Evolutionary conservation across 2,113 vertebrate genomes (phyloP), one percentile per base, ranked within the genome.

Genomic region (Spea multiplicata): DNA sequence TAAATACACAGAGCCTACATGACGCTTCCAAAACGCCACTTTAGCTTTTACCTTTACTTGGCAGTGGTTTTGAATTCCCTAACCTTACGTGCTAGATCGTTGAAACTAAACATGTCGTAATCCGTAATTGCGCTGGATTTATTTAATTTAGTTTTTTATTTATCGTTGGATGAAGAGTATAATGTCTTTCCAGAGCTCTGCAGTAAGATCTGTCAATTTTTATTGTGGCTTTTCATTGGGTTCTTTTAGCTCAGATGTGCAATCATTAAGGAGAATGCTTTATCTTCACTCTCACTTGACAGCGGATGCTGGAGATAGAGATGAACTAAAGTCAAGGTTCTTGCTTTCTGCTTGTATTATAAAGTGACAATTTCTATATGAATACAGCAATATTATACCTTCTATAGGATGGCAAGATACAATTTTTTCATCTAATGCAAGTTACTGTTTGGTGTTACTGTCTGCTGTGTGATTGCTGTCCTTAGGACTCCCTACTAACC

Each of bases 121-220:
- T 92, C 91, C 84, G 93, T 91, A 92, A 93, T 90, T 91, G 89
- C 88, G 71, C 2, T 86, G 88, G 89, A 92, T 90, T 92, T 91
- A 91, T 91, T 91, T 90, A 91, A 92, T 92, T 92, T 88, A 88
- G 84, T 5, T 80, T 86, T 91, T 89, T 87, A 90, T 92, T 91
- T 91, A 91, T 91, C 88, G 87, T 89, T 91, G 61, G 77, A 91
- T 92, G 81, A 83, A 85, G 85, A 90, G 89, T 90, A 89, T 88
- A 91, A 92, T 91, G 87, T 87, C 86, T 91, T 92, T 90, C 89
- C 86, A 71, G 84, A 75, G 85, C 78, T 85, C 75, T 61, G 62
- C 81, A 83, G 75, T 4, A 44, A 88, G 85, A 86, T 86, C 84
- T 84, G 88, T 92, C 92, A 89, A 92, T 93, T 93, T 93, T 92